Conservation (phyloP, 2,113 vertebrate genomes). For the Chlamydotis undulata region DNA sequence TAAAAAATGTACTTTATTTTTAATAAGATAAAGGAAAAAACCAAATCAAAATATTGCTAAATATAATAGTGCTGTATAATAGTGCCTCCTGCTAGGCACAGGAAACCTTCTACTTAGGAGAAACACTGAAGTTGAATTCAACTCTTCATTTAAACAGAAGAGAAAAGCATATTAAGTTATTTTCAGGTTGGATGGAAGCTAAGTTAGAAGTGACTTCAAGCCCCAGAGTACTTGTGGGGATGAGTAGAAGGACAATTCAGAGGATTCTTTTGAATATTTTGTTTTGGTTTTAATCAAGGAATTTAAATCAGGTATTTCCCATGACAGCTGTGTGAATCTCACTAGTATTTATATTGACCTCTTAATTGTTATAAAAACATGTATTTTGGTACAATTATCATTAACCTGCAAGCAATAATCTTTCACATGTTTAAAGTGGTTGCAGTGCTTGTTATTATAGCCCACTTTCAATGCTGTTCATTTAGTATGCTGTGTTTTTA, state of each 20-base stretch:
- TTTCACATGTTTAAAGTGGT: conserved; percentile 69
- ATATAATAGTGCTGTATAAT: not conserved
- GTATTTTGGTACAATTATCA: conserved; percentile 73
- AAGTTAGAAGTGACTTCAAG: not conserved
- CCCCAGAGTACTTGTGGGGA: not conserved
- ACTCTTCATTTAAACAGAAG: not conserved
- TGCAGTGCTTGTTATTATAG: conserved; percentile 70
- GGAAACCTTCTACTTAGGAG: not conserved
- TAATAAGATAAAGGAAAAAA: not conserved
- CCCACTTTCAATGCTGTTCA: conserved; percentile 71
- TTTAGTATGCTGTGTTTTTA: conserved; percentile 76
- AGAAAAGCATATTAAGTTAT: not conserved
- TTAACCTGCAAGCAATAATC: conserved; percentile 74
- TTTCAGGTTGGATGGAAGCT: not conserved
- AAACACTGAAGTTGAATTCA: not conserved
- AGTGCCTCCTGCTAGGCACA: not conserved
- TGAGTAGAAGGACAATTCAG: not conserved
- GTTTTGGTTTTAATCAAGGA: not conserved
- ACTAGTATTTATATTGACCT: conserved; percentile 63
- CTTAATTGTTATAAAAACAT: conserved; percentile 75
- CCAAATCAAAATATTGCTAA: fast-evolving
- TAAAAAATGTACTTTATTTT: not conserved
- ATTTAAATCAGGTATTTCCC: conserved; percentile 34
- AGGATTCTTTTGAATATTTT: not conserved
- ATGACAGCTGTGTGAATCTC: conserved; percentile 34